These are phyloP conservation scores for Crioceris asparagi DNA, from an alignment of 2,888 invertebrate genomes.

Conservation along the genomic window DNA sequence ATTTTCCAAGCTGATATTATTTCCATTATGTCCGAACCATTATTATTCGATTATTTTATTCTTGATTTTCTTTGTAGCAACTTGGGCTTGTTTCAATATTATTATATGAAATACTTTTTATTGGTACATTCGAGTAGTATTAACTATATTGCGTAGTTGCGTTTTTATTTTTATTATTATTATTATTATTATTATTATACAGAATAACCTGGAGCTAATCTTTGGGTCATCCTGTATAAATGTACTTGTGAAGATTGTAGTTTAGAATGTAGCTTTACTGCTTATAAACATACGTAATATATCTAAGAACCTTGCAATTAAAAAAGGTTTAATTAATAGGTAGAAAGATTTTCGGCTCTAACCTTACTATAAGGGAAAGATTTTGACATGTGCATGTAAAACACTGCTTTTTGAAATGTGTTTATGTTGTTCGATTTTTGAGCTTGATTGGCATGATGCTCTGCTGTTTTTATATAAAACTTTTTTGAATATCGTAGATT, in stretches of 20 bases:
- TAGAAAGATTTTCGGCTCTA: slow-evolving; percentile 33
- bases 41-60: too few relatives aligned
- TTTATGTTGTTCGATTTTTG: not conserved
- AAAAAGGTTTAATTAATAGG: slow-evolving; percentile 26
- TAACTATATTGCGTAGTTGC: too few relatives aligned
- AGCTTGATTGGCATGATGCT: not conserved
- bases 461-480: not conserved
- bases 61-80: too few relatives aligned
- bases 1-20: too few relatives aligned
- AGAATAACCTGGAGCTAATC: slow-evolving; percentile 5
- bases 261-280: slow-evolving; percentile 31
- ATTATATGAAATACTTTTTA: too few relatives aligned
- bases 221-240: slow-evolving; percentile 18
- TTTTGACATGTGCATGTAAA: slow-evolving; percentile 24
- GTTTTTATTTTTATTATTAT: too few relatives aligned
- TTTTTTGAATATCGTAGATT: not conserved
- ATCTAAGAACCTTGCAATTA: too few relatives aligned
- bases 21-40: too few relatives aligned
- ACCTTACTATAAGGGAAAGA: slow-evolving; percentile 43
- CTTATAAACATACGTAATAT: slow-evolving; percentile 22
- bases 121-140: too few relatives aligned
- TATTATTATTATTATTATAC: too few relatives aligned
- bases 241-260: slow-evolving; percentile 27
- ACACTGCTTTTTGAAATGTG: not conserved
- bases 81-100: too few relatives aligned